phyloP scores from a whole-genome alignment of 2,888 invertebrate species.

The Herminia tarsipennalis region DNA sequence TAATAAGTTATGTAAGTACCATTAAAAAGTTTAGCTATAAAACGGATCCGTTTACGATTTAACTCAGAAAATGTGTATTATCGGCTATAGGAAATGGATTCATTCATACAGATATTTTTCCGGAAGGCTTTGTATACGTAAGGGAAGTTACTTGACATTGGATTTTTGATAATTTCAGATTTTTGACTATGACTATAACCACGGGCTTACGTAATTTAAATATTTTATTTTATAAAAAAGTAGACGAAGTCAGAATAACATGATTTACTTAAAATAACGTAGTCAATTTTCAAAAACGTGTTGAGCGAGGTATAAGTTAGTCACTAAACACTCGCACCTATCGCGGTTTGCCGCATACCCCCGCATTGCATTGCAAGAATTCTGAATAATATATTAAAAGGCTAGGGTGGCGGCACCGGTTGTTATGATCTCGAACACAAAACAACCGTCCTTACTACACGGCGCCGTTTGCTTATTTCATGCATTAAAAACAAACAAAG shows the following conservation, averaged over 20 bases:
- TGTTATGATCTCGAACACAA: conserved; percentile 10
- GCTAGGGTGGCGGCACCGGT: background rate
- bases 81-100: conserved; percentile 19
- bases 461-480: conserved; percentile 1
- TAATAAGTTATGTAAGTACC: conserved; percentile 36
- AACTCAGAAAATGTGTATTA: conserved; percentile 35
- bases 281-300: no score
- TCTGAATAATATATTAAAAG: conserved; percentile 10
- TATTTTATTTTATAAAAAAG: no score
- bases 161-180: no score
- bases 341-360: conserved; percentile 8
- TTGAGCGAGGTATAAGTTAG: no score
- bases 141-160: background rate
- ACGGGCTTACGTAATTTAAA: no score
- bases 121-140: background rate
- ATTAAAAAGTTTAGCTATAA: conserved; percentile 46
- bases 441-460: background rate
- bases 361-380: conserved; percentile 1
- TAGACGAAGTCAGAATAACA: no score
- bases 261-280: no score
- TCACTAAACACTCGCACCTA: background rate
- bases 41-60: conserved; percentile 36
- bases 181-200: no score
- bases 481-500: conserved; percentile 3
- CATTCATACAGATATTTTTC: conserved; percentile 8